phyloP scores from a whole-genome alignment of 2,113 vertebrate species.

The Embiotoca jacksoni region DNA sequence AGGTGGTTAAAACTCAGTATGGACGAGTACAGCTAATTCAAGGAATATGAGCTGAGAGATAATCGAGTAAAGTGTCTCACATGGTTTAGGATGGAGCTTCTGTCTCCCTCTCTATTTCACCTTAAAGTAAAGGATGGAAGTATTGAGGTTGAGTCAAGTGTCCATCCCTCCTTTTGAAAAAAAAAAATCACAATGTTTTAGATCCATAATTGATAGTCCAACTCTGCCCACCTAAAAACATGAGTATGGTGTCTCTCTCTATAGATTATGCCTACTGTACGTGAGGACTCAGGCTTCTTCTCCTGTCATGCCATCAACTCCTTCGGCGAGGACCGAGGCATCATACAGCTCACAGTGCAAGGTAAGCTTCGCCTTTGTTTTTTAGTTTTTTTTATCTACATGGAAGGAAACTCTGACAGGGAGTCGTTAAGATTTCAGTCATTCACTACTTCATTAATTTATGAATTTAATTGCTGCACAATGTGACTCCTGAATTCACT shows the following conservation, averaged over 20 bases:
- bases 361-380: constrained; percentile 80
- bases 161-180: not conserved
- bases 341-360: constrained; percentile 99
- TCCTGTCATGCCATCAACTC: constrained; percentile 99
- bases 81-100: not conserved
- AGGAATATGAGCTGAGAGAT: constrained; percentile 21
- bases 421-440: not conserved
- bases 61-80: constrained; percentile 28
- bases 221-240: not conserved
- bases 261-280: constrained; percentile 95
- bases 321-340: constrained; percentile 97
- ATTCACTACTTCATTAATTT: constrained; percentile 40
- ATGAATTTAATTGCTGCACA: constrained; percentile 26
- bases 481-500: constrained; percentile 14
- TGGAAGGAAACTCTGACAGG: not conserved
- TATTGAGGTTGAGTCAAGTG: not conserved
- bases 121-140: constrained; percentile 9
- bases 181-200: not conserved
- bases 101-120: not conserved
- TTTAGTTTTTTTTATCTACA: constrained; percentile 1
- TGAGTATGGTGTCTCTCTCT: constrained; percentile 61
- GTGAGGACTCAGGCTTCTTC: constrained; percentile 99
- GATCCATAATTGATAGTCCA: no score
- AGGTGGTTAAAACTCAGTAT: constrained; percentile 46
- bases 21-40: constrained; percentile 5